Evolutionary conservation across 1,140 invertebrate species (phyloP), one percentile per base, ranked within the genome.

Genomic region (Drosophila subpulchrella): DNA sequence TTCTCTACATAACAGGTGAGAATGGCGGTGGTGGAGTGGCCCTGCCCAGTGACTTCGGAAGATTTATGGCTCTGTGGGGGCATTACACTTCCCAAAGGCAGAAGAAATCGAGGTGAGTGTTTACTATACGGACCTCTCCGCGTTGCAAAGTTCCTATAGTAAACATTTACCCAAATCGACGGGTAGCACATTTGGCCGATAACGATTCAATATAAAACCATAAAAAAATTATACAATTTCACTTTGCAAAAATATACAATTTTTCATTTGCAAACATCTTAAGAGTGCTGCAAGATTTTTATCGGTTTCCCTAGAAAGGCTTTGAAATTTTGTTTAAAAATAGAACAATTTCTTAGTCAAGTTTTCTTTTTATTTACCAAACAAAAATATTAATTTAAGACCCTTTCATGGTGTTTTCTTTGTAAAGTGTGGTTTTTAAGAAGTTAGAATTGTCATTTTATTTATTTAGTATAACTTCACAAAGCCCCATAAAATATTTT

Each of bases 1-100:
- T 94, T 32, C 93, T 95, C 42, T 93, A 94, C 92, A 93, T 95
- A 58, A 94, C 93, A 92, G 95, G 95, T 95, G 89, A 94, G 94
- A 20, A 4, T 20, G 42, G 17, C 4, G 17, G 10, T 12, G 42
- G 17, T 39, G 3, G 12, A 8, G 42, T 46, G 42, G 15, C 17
- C n/a, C 1, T 92, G 60, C 51, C 15, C 62, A 44, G 46, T 24
- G 42, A 46, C 41, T 42, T 44, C 5, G 39, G 6, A 66, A 42
- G 58, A 63, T 58, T 75, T 58, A 47, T 56, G 41, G 47, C 44
- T 36, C 30, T 61, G 41, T 36, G 57, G 44, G 17, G 38, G 57
- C 13, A 41, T 50, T 46, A 27, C 53, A 55, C 53, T 55, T 44
- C 13, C 10, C 11, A 20, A 7, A 20, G 27, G 63, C 34, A 34